phyloP scores from a whole-genome alignment of 2,113 vertebrate genomes.

The Myotis lucifugus region DNA sequence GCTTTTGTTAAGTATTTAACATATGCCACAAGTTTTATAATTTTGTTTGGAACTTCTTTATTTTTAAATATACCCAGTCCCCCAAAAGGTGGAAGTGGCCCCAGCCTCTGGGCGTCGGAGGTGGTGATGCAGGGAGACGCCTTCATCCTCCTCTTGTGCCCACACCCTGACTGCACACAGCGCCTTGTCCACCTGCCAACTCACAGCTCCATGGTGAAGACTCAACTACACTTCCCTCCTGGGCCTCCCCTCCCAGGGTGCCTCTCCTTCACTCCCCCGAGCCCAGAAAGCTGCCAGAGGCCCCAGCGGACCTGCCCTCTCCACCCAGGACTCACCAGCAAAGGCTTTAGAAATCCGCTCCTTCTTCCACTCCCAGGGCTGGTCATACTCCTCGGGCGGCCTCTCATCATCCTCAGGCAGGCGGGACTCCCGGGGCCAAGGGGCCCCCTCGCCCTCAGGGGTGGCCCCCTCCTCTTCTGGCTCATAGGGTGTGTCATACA shows the following conservation, averaged over 20 bases:
- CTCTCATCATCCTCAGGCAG: constrained; percentile 96
- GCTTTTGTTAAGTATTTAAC: constrained; percentile 53
- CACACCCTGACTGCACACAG: not conserved
- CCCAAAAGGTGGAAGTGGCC: not conserved
- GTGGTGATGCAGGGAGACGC: not conserved
- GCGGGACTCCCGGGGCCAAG: constrained; percentile 89
- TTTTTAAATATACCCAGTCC: constrained; percentile 33
- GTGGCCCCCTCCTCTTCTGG: constrained; percentile 87
- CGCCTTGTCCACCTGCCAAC: not conserved
- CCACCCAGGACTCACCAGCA: constrained; percentile 87
- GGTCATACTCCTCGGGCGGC: constrained; percentile 97
- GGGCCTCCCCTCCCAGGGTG: not conserved
- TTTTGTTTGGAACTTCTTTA: constrained; percentile 58
- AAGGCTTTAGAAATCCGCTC: constrained; percentile 97
- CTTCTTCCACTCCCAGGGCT: constrained; percentile 99
- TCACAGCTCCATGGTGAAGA: not conserved
- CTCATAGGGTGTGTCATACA: constrained; percentile 97
- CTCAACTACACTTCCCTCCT: not conserved
- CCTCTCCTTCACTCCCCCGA: not conserved
- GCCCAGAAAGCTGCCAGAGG: not conserved
- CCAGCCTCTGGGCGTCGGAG: not conserved
- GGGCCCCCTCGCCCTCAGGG: constrained; percentile 82
- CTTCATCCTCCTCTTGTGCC: not conserved
- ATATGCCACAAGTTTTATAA: constrained; percentile 32
- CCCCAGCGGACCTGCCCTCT: not conserved